A percentile compares a stretch with the other conserved stretches of the same genome.
These are phyloP conservation scores for Antrozous pallidus DNA, from an alignment of 2,797 vertebrate species.

Conservation along the genomic window DNA sequence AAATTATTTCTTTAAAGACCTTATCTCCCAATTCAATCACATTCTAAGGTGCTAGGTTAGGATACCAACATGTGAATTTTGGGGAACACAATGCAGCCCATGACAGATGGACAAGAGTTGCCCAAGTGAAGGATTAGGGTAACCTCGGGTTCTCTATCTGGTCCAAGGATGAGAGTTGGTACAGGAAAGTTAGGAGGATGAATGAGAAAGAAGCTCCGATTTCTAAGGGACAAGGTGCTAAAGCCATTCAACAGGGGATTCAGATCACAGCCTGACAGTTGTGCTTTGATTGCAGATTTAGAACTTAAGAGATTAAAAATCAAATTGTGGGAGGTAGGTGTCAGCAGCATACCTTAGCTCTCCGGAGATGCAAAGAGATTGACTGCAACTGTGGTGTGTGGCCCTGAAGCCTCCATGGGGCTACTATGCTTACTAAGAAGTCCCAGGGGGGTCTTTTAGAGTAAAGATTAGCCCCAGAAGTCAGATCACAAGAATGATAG, in stretches of 20 bases:
- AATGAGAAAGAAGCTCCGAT: neutral
- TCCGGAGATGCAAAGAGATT: neutral
- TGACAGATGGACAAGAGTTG: neutral
- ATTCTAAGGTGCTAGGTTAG: neutral
- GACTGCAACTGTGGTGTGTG: neutral
- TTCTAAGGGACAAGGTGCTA: neutral
- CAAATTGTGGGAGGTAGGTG: neutral
- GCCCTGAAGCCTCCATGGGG: neutral
- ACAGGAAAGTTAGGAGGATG: neutral
- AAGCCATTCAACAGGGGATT: neutral
- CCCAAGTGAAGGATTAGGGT: neutral
- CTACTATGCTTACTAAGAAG: neutral
- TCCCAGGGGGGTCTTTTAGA: constrained; percentile 36
- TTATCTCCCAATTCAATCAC: neutral
- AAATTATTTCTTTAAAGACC: neutral
- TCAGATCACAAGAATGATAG: constrained; percentile 49
- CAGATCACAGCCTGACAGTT: neutral
- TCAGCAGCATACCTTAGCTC: neutral
- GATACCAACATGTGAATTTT: neutral
- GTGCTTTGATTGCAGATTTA: constrained; percentile 10
- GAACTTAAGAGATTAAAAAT: constrained; percentile 17
- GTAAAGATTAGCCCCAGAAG: constrained; percentile 44
- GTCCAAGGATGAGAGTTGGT: neutral
- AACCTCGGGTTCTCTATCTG: neutral
- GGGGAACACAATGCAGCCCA: neutral